Percentiles rank a stretch among this genome's conserved stretches.
phyloP scores from a whole-genome alignment of 2,113 vertebrate species.

The Misgurnus anguillicaudatus region DNA sequence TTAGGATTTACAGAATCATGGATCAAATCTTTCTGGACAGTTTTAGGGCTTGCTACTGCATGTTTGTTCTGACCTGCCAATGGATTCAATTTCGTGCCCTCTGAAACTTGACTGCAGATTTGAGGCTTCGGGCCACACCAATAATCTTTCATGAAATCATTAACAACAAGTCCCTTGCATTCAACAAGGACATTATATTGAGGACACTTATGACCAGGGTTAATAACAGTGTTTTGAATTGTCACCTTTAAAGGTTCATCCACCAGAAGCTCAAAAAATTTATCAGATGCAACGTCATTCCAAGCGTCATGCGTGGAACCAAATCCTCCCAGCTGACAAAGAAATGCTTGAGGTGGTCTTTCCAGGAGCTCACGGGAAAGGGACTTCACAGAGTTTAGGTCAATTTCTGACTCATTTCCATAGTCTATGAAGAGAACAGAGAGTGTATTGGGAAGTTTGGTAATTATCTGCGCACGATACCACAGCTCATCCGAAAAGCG shows the following conservation, averaged over 20 bases:
- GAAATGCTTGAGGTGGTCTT: slow-evolving; percentile 81
- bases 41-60: neutral
- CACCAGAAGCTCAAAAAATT: slow-evolving; percentile 70
- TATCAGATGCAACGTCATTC: slow-evolving; percentile 70
- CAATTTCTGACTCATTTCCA: slow-evolving; percentile 76
- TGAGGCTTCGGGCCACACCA: slow-evolving; percentile 54
- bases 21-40: neutral
- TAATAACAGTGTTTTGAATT: slow-evolving; percentile 62
- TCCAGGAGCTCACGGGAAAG: slow-evolving; percentile 72
- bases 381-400: slow-evolving; percentile 65
- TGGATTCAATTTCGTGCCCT: neutral
- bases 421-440: slow-evolving; percentile 85
- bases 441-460: slow-evolving; percentile 54
- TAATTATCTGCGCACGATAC: slow-evolving; percentile 80
- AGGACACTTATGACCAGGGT: slow-evolving; percentile 53
- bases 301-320: slow-evolving; percentile 72
- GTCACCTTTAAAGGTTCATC: slow-evolving; percentile 78
- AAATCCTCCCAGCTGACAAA: slow-evolving; percentile 85
- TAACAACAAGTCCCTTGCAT: slow-evolving; percentile 74
- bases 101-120: neutral
- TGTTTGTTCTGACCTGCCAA: neutral
- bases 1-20: neutral
- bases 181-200: slow-evolving; percentile 74
- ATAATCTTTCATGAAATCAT: slow-evolving; percentile 78
- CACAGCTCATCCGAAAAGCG: slow-evolving; percentile 76